These are phyloP conservation scores for Formicarius rufipectus DNA, from an alignment of 2,113 vertebrate genomes.

Conservation along the genomic window DNA sequence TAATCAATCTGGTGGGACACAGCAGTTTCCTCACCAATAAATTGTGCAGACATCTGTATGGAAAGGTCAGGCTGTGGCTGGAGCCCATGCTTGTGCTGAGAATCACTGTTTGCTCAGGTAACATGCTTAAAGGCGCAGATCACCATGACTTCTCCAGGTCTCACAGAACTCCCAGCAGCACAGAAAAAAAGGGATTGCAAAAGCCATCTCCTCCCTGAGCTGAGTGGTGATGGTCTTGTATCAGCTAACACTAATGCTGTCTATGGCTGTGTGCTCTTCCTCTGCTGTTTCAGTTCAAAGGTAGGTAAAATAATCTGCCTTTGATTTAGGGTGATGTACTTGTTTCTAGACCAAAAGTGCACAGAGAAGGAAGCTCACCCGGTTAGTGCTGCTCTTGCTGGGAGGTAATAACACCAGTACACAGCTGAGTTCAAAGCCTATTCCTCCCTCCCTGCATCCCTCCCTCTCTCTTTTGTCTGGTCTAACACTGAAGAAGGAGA, in stretches of 20 bases:
- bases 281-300: neutral
- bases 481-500: neutral
- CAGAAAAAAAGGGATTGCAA: neutral
- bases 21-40: neutral
- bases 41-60: neutral
- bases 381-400: neutral
- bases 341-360: neutral
- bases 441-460: neutral
- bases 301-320: neutral
- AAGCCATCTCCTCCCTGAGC: neutral
- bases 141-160: fast-evolving
- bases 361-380: neutral
- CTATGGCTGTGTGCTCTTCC: fast-evolving
- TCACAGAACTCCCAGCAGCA: neutral
- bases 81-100: neutral
- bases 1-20: neutral
- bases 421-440: fast-evolving
- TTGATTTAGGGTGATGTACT: neutral
- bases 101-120: neutral
- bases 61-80: neutral
- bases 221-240: neutral
- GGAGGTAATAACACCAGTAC: neutral
- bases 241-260: neutral
- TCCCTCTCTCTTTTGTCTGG: neutral
- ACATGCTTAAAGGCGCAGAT: neutral